phyloP scores from a whole-genome alignment of 1,140 invertebrate genomes.

The Drosophila pruinosa region DNA sequence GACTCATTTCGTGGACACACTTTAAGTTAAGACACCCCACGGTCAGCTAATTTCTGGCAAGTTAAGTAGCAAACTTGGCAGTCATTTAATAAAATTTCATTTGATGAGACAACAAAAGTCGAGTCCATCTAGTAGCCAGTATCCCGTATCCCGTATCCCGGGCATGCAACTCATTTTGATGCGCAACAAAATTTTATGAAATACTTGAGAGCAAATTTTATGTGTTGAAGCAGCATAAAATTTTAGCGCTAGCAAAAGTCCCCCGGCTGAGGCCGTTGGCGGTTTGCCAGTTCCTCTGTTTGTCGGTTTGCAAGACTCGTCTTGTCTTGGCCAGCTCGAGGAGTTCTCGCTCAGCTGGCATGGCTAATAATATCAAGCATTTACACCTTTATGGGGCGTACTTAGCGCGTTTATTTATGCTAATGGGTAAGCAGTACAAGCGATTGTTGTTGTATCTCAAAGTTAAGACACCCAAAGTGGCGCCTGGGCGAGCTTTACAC shows the following conservation, averaged over 20 bases:
- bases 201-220: constrained; percentile 76
- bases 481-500: constrained; percentile 46
- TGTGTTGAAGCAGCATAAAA: constrained; percentile 69
- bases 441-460: constrained; percentile 40
- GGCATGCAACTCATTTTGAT: constrained; percentile 55
- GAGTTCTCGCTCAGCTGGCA: constrained; percentile 4
- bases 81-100: constrained; percentile 79
- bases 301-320: constrained; percentile 18
- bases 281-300: constrained; percentile 36
- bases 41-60: constrained; percentile 52
- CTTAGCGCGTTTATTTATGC: constrained; percentile 81
- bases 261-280: constrained; percentile 46
- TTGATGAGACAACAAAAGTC: constrained; percentile 47
- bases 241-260: constrained; percentile 77
- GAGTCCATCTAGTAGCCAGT: neutral
- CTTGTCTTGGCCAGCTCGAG: constrained; percentile 21
- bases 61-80: constrained; percentile 55
- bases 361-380: constrained; percentile 77
- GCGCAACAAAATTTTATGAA: constrained; percentile 80
- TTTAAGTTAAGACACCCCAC: constrained; percentile 29
- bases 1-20: constrained; percentile 1
- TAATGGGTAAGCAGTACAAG: constrained; percentile 57
- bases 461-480: constrained; percentile 37
- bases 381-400: constrained; percentile 79
- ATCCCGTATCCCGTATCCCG: neutral